phyloP scores from a whole-genome alignment of 2,797 vertebrate genomes.

The Melanotaenia maccullochi region DNA sequence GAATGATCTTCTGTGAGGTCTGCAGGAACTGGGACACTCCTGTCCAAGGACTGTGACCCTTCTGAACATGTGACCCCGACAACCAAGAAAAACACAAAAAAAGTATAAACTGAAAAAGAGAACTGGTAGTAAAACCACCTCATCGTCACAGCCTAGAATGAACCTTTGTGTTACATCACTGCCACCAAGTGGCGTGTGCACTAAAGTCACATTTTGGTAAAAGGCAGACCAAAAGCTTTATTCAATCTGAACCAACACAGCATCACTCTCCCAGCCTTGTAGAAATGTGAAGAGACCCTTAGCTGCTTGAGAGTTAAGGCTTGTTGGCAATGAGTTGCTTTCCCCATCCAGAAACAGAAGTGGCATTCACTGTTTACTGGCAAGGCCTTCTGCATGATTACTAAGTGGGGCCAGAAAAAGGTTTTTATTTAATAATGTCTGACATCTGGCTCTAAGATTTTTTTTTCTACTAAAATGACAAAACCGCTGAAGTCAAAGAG shows the following conservation, averaged over 20 bases:
- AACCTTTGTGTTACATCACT: constrained; percentile 8
- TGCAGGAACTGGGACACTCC: constrained; percentile 99
- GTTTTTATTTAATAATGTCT: constrained; percentile 50
- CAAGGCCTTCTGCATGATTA: constrained; percentile 47
- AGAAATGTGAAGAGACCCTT: constrained; percentile 31
- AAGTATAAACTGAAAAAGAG: constrained; percentile 24
- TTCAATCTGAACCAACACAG: constrained; percentile 53
- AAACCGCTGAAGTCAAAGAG: constrained; percentile 27
- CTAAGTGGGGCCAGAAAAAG: constrained; percentile 63
- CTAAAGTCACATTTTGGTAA: not conserved
- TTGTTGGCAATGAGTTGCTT: constrained; percentile 46
- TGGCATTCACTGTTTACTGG: constrained; percentile 60
- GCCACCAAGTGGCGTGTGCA: constrained; percentile 49
- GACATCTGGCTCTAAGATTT: constrained; percentile 40
- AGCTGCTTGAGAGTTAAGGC: constrained; percentile 36
- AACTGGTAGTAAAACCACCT: not conserved
- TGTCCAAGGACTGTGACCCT: constrained; percentile 93
- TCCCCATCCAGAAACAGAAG: constrained; percentile 57
- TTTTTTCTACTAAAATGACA: constrained; percentile 36
- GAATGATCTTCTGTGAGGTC: constrained; percentile 98
- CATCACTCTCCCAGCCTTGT: constrained; percentile 37
- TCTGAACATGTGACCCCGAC: constrained; percentile 79
- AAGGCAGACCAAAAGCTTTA: constrained; percentile 17
- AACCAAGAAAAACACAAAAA: constrained; percentile 47
- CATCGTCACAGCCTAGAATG: not conserved